Percentiles rank a stretch among this genome's conserved stretches.
phyloP scores from a whole-genome alignment of 2,888 invertebrate genomes.

The Aphrophora alni region DNA sequence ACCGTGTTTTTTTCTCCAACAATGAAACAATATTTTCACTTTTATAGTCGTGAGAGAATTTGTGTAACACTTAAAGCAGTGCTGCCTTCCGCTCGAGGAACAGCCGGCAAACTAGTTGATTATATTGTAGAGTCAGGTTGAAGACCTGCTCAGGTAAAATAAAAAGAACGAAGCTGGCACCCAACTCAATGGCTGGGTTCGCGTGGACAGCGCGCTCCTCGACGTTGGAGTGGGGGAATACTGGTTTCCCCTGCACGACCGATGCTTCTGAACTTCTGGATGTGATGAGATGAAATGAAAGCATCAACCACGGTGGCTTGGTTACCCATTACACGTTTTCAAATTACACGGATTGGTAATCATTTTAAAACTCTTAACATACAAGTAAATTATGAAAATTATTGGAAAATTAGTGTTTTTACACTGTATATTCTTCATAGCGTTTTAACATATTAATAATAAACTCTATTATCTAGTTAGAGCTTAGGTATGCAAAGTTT shows the following conservation, averaged over 20 bases:
- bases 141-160: conserved; percentile 2
- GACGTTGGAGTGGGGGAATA: background rate
- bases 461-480: no score
- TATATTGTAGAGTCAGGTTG: background rate
- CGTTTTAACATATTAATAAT: no score
- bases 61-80: background rate
- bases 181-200: background rate
- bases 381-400: no score
- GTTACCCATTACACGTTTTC: no score
- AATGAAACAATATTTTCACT: conserved; percentile 2
- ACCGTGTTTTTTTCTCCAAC: background rate
- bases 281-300: no score
- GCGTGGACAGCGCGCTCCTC: background rate
- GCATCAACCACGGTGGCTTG: no score
- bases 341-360: no score
- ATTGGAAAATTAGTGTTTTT: no score
- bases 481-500: no score
- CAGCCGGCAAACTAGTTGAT: background rate
- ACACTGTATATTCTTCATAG: no score
- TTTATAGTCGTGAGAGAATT: background rate
- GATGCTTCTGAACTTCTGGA: background rate
- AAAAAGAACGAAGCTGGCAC: background rate
- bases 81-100: background rate
- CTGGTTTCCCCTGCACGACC: background rate
- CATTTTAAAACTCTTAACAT: no score